Conservation (phyloP, 2,113 vertebrate genomes). For the Mionectes macconnelli region DNA sequence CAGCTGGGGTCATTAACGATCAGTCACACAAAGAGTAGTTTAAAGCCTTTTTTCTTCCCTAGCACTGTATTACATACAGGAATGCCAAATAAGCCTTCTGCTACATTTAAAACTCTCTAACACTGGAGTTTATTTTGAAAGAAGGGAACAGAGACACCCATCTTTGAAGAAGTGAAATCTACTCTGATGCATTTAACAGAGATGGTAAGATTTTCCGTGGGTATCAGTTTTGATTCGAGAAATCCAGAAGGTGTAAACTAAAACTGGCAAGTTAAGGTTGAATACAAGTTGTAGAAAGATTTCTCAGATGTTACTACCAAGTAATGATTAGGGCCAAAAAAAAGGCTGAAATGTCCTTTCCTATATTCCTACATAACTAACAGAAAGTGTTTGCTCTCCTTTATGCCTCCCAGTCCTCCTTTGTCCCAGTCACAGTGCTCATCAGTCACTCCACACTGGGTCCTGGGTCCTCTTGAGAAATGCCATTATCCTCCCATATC, state of each 20-base stretch:
- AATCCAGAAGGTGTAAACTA: background rate
- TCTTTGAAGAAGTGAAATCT: background rate
- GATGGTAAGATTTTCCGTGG: background rate
- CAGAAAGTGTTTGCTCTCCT: background rate
- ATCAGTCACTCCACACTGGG: background rate
- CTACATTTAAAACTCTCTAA: background rate
- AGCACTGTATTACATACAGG: background rate
- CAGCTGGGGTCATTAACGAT: background rate
- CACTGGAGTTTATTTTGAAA: background rate
- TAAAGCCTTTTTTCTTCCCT: background rate
- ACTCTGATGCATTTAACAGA: background rate
- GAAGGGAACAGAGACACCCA: background rate
- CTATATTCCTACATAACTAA: background rate
- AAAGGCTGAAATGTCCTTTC: background rate
- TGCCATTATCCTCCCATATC: background rate
- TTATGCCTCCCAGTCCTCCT: background rate
- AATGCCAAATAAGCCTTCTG: background rate
- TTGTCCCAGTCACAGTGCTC: rapidly evolving
- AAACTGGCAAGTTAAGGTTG: background rate
- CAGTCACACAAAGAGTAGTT: background rate
- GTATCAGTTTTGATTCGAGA: background rate
- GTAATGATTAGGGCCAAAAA: background rate
- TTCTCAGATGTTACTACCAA: background rate
- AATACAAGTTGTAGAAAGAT: background rate
- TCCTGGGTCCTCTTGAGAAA: background rate